Percentiles rank a stretch among this genome's conserved stretches.
phyloP scores from a whole-genome alignment of 1,140 invertebrate genomes.

The Aricia agestis region DNA sequence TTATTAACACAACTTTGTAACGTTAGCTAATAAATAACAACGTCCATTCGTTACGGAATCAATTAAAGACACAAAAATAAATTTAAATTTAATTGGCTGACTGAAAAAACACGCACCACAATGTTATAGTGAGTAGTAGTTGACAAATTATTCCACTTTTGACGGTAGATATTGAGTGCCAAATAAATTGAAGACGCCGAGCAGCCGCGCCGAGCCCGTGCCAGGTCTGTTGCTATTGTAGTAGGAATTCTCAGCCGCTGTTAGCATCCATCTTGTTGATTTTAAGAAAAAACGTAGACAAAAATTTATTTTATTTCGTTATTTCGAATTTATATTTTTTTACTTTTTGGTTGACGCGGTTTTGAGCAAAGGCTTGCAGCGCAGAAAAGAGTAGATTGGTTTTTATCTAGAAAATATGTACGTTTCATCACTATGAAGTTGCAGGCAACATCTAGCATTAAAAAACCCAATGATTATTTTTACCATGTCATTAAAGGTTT shows the following conservation, averaged over 20 bases:
- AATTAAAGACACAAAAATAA: slow-evolving; percentile 4
- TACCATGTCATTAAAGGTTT: not conserved
- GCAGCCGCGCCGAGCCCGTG: slow-evolving; percentile 55
- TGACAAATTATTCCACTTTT: slow-evolving; percentile 47
- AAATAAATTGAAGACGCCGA: slow-evolving; percentile 59
- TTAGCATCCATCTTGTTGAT: slow-evolving; percentile 61
- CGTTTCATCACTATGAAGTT: not conserved
- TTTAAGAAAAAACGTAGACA: slow-evolving; percentile 48
- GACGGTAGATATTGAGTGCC: slow-evolving; percentile 59
- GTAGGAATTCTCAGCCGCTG: slow-evolving; percentile 61
- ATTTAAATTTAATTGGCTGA: slow-evolving; percentile 15
- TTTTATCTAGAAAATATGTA: no score
- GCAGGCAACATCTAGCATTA: no score
- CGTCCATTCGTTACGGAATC: not conserved
- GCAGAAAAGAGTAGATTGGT: no score
- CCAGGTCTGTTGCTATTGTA: slow-evolving; percentile 62
- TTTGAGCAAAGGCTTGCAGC: no score
- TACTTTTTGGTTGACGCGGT: not conserved
- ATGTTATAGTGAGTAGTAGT: slow-evolving; percentile 14
- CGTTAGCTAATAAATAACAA: not conserved
- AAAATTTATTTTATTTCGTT: not conserved
- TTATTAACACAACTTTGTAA: not conserved
- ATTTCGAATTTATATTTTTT: not conserved
- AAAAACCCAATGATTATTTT: not conserved
- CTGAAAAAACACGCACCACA: slow-evolving; percentile 15